Evolutionary conservation across 2,888 invertebrate genomes (phyloP), one percentile per base, ranked within the genome.

Genomic region (Athrips mouffetella): DNA sequence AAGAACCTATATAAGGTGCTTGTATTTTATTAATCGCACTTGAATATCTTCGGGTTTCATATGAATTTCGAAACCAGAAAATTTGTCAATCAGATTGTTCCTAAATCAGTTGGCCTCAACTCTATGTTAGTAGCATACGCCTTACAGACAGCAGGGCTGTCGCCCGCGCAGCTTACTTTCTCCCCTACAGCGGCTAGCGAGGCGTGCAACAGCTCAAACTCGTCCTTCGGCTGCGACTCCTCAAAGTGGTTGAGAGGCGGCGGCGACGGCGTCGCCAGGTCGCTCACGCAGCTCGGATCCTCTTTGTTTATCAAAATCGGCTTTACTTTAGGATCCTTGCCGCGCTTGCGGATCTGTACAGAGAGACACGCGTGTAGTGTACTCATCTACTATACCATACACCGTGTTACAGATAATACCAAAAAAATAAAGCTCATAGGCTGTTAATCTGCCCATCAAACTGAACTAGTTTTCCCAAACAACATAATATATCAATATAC

Each of bases 221-320:
- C 94, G 86, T 96, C 96, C 89, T 95, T 96, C 45, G 96, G 96
- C 61, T 92, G 92, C 76, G 91, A 92, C 70, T 91, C 89, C 70
- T 94, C 94, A 82, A 95, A 95, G 80, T 93, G 92, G 90, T 95
- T 96, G 73, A 35, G 35, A 18, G 35, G 74, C 62, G 59, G 73
- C 74, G 48, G 65, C 60, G 23, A 67, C 54, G 55, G 63, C 67
- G 42, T 84, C 70, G 44, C 77, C 53, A 86, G 80, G 70, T 89
- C 89, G 71, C 83, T 89, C 69, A 90, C 80, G 64, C 89, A 89
- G 66, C 89, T 89, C 50, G 91, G 90, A 79, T 92, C 92, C 76
- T 92, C 92, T 89, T 93, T 94, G 86, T 94, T 94, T 66, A 92
- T 65, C 72, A 94, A 89, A 78, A 94, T 94, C 63, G 94, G 92